Evolutionary conservation across 2,888 invertebrate genomes (phyloP).

Genomic region (Anthoptus insignis): DNA sequence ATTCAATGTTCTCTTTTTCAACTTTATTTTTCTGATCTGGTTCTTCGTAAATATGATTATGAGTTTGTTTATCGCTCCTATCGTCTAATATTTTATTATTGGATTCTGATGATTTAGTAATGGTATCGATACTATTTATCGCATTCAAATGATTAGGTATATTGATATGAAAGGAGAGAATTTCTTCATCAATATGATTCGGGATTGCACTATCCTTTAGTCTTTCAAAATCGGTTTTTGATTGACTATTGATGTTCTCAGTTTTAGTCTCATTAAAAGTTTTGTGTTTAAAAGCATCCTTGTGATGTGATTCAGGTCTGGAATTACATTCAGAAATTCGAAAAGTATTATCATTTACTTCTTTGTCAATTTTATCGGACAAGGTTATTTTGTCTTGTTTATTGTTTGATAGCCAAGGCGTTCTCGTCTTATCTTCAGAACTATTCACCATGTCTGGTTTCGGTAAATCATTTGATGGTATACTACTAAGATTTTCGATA

Average conservation of each 20-base stretch:
- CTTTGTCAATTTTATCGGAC: constrained; percentile 27
- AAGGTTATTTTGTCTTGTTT: constrained; percentile 18
- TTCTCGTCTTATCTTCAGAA: constrained; percentile 8
- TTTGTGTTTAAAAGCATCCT: constrained; percentile 55
- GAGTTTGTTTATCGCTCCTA: constrained; percentile 65
- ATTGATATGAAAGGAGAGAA: constrained; percentile 62
- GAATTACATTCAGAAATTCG: constrained; percentile 54
- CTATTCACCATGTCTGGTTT: constrained; percentile 13
- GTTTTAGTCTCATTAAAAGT: constrained; percentile 44
- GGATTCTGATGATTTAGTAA: constrained; percentile 59
- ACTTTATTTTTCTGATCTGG: constrained; percentile 61
- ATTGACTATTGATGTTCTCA: constrained; percentile 56
- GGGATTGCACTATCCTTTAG: constrained; percentile 57
- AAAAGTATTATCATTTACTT: constrained; percentile 45
- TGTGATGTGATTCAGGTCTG: constrained; percentile 60
- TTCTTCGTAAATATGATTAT: constrained; percentile 52
- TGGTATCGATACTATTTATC: constrained; percentile 61
- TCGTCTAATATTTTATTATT: constrained; percentile 56
- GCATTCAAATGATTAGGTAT: constrained; percentile 61
- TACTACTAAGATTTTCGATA: background rate
- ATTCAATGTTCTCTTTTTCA: constrained; percentile 81
- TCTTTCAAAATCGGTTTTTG: constrained; percentile 57
- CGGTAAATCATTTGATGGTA: background rate
- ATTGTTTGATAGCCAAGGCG: background rate
- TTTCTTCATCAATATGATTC: constrained; percentile 65